Conservation (phyloP, 2,888 invertebrate genomes). For the Ligdia adustata region DNA sequence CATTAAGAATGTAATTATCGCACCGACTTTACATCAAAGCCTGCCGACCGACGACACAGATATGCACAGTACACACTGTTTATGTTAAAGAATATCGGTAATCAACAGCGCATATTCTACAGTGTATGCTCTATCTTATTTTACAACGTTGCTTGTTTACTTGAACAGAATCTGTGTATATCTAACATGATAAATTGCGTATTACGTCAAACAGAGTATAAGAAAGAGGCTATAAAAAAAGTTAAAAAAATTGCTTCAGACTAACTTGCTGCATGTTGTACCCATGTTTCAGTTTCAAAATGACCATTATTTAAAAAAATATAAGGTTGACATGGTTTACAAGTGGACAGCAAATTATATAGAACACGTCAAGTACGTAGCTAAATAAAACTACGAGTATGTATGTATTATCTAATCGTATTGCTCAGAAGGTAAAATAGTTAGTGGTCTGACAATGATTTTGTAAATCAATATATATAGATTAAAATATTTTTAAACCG, state of each 20-base stretch:
- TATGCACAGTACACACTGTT: slow-evolving; percentile 35
- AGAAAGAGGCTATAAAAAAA: too few relatives aligned
- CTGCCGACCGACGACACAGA: slow-evolving; percentile 54
- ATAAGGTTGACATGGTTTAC: slow-evolving; percentile 27
- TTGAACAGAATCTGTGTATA: not conserved
- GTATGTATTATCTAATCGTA: too few relatives aligned
- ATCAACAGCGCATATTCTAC: slow-evolving; percentile 17
- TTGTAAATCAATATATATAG: too few relatives aligned
- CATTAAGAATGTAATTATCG: slow-evolving; percentile 73
- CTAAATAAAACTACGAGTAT: too few relatives aligned
- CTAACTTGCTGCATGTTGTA: too few relatives aligned
- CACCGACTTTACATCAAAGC: slow-evolving; percentile 64
- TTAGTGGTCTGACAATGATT: too few relatives aligned
- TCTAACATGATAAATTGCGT: not conserved
- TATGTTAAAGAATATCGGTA: slow-evolving; percentile 23
- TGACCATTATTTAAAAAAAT: slow-evolving; percentile 29
- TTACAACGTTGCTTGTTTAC: slow-evolving; percentile 17
- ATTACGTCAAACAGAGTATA: not conserved
- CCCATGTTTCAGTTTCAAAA: too few relatives aligned
- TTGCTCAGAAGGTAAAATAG: too few relatives aligned
- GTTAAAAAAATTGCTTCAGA: too few relatives aligned
- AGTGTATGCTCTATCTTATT: slow-evolving; percentile 18
- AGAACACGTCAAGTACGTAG: too few relatives aligned
- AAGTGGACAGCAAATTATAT: slow-evolving; percentile 6
- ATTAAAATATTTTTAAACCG: too few relatives aligned